Evolutionary conservation across 2,113 vertebrate species (phyloP).

Genomic region (Caranx ignobilis): DNA sequence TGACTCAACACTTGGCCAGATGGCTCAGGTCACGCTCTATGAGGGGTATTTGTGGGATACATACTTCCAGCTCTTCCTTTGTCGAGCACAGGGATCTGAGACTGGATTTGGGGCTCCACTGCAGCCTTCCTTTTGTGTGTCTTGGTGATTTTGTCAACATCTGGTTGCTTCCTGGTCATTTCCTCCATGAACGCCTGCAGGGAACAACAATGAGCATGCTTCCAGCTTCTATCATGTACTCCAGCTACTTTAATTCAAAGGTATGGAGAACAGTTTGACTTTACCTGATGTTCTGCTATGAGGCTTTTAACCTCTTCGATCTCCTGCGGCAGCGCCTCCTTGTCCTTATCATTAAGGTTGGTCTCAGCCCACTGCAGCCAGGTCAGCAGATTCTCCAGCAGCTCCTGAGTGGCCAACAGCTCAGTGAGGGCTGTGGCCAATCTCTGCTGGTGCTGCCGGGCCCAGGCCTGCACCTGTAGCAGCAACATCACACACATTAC

Average conservation of each 20-base stretch:
- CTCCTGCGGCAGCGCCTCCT: constrained; percentile 92
- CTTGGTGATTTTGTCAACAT: constrained; percentile 98
- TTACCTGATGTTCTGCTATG: constrained; percentile 96
- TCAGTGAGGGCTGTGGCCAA: constrained; percentile 90
- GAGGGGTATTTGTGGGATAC: constrained; percentile 68
- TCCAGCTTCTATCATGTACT: neutral
- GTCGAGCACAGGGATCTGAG: constrained; percentile 94
- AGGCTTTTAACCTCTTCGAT: constrained; percentile 95
- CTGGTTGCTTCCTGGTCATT: constrained; percentile 99
- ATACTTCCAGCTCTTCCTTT: constrained; percentile 93
- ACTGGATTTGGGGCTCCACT: constrained; percentile 81
- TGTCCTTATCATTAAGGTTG: constrained; percentile 93
- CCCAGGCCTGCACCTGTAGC: constrained; percentile 93
- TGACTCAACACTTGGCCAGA: constrained; percentile 68
- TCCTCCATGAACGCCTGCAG: constrained; percentile 97
- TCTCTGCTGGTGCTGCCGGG: constrained; percentile 95
- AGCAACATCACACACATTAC: constrained; percentile 9
- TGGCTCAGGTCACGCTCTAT: constrained; percentile 62
- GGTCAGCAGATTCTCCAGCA: constrained; percentile 92
- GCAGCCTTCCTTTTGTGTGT: constrained; percentile 93
- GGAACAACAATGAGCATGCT: neutral
- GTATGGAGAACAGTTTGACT: neutral
- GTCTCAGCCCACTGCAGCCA: constrained; percentile 98
- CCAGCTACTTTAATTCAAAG: neutral
- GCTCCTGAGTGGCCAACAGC: constrained; percentile 90